Percentiles rank a stretch among this genome's conserved stretches.
These are phyloP conservation scores for Drosophila mettleri DNA, from an alignment of 2,888 invertebrate genomes.

Conservation along the genomic window DNA sequence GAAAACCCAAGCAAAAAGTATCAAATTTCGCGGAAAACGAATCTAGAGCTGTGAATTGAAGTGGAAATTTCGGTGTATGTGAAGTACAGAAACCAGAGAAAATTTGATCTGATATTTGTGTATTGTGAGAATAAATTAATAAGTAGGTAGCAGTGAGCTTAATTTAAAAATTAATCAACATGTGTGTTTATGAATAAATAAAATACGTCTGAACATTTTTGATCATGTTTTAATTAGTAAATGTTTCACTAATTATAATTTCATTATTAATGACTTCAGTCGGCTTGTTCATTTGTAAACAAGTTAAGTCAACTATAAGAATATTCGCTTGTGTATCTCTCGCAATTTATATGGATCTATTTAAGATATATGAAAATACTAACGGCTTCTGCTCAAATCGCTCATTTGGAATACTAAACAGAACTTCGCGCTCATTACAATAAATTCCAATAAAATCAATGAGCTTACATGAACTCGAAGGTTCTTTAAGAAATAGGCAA, in stretches of 20 bases:
- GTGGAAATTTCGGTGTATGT: neutral
- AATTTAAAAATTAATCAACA: no score
- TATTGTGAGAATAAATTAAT: neutral
- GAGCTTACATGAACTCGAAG: conserved; percentile 33
- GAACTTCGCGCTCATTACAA: conserved; percentile 31
- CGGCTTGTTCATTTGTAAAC: neutral
- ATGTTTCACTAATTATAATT: no score
- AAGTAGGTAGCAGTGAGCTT: no score
- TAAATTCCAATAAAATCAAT: conserved; percentile 62
- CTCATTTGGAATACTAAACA: conserved; percentile 28
- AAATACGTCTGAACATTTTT: no score
- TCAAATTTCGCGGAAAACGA: neutral
- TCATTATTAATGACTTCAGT: neutral
- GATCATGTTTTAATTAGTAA: no score
- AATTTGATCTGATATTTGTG: neutral
- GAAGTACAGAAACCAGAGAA: neutral
- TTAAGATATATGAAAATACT: neutral
- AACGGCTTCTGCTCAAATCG: neutral
- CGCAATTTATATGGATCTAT: neutral
- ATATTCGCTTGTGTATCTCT: neutral
- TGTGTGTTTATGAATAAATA: no score
- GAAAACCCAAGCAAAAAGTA: neutral
- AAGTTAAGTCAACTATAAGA: neutral
- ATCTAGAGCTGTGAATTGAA: neutral
- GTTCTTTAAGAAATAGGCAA: conserved; percentile 44